Percentiles rank a stretch among this genome's conserved stretches.
Conservation (phyloP, 2,797 vertebrate species). For the Enteromius mattozi region DNA sequence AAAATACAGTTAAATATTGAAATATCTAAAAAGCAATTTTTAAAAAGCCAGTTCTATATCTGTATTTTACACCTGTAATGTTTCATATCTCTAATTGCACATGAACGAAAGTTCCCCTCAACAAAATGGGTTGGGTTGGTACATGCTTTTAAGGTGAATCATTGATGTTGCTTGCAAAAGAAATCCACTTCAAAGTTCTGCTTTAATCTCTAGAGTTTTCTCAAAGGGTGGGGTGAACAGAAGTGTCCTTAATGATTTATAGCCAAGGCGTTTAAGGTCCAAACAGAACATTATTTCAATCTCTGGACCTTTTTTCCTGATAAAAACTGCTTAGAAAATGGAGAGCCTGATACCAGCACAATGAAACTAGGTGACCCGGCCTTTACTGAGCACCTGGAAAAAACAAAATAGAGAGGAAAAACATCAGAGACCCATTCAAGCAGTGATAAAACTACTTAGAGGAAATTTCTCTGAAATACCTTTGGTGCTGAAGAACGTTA, state of each 20-base stretch:
- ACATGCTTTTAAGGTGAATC: slow-evolving; percentile 11
- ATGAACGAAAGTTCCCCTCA: neutral
- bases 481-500: slow-evolving; percentile 83
- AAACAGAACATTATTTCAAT: slow-evolving; percentile 63
- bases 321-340: slow-evolving; percentile 84
- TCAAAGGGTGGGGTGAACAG: neutral
- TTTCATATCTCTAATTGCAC: neutral
- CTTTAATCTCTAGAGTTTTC: neutral
- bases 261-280: neutral
- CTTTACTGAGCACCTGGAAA: slow-evolving; percentile 87
- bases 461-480: slow-evolving; percentile 71
- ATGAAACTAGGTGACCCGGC: slow-evolving; percentile 86
- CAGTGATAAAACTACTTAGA: neutral
- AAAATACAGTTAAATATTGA: neutral
- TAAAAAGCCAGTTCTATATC: neutral
- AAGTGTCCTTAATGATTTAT: slow-evolving; percentile 18
- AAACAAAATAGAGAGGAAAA: slow-evolving; percentile 18
- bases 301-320: slow-evolving; percentile 78
- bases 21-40: neutral
- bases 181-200: slow-evolving; percentile 4
- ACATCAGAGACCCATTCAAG: neutral
- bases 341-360: slow-evolving; percentile 80
- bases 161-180: neutral
- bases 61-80: neutral
- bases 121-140: neutral